Conservation (phyloP, 2,888 invertebrate species). For the Pomacea canaliculata region DNA sequence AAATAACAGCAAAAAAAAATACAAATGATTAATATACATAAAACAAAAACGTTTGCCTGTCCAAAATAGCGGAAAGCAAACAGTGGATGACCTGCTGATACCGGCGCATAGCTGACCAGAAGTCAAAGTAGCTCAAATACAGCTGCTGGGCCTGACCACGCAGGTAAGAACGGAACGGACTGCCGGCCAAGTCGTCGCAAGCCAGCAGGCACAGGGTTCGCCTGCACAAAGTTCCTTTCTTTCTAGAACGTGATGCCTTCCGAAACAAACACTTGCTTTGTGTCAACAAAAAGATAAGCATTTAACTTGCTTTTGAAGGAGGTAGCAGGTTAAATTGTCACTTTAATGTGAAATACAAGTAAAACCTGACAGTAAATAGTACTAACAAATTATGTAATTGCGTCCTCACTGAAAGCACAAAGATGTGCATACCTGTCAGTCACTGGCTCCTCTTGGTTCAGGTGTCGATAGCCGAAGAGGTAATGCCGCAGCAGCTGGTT, state of each 20-base stretch:
- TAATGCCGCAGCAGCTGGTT: slow-evolving; percentile 14
- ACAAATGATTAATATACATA: too few species aligned
- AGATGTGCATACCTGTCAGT: slow-evolving; percentile 16
- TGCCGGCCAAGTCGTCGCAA: slow-evolving; percentile 15
- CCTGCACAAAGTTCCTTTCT: background rate
- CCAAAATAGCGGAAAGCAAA: background rate
- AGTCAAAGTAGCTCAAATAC: slow-evolving; percentile 11
- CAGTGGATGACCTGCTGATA: slow-evolving; percentile 8
- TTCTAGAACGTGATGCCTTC: too few species aligned
- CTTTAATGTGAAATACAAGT: too few species aligned
- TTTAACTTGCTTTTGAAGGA: too few species aligned
- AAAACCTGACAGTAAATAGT: too few species aligned
- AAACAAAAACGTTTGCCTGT: too few species aligned
- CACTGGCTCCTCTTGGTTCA: background rate
- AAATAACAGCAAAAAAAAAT: too few species aligned
- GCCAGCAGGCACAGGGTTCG: slow-evolving; percentile 24
- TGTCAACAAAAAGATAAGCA: too few species aligned
- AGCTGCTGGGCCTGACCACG: background rate
- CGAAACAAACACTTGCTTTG: too few species aligned
- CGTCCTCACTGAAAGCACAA: too few species aligned
- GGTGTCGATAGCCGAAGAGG: slow-evolving; percentile 17
- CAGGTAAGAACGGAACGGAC: slow-evolving; percentile 12
- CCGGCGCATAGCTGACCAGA: slow-evolving; percentile 16
- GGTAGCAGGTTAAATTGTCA: too few species aligned
- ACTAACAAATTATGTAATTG: too few species aligned